These are phyloP conservation scores for Lithophane leautieri DNA, from an alignment of 2,888 invertebrate genomes.

Conservation along the genomic window DNA sequence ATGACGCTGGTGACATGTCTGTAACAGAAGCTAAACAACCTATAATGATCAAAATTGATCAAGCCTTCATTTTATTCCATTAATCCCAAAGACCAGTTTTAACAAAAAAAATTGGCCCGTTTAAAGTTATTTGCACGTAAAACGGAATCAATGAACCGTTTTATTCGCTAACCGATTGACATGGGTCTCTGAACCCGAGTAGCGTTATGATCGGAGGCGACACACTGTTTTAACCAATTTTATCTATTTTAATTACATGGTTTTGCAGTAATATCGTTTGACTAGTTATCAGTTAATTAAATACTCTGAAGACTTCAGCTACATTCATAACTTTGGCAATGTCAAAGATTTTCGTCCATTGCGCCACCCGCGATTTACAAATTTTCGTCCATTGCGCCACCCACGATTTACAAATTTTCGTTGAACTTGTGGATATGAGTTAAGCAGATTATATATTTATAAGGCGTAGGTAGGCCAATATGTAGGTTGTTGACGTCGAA, in stretches of 20 bases:
- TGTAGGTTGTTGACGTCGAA: slow-evolving; percentile 6
- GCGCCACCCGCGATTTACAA: slow-evolving; percentile 7
- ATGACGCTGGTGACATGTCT: no score
- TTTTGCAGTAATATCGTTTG: slow-evolving; percentile 6
- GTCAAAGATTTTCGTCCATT: slow-evolving; percentile 2
- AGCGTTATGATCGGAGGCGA: slow-evolving; percentile 62
- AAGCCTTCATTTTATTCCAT: slow-evolving; percentile 12
- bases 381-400: slow-evolving; percentile 8
- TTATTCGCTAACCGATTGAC: slow-evolving; percentile 65
- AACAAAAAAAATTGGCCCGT: slow-evolving; percentile 46
- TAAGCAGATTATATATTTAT: slow-evolving; percentile 26
- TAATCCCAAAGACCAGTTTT: slow-evolving; percentile 41
- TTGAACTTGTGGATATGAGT: slow-evolving; percentile 22
- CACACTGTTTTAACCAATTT: slow-evolving; percentile 47
- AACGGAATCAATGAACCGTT: slow-evolving; percentile 67
- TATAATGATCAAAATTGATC: slow-evolving; percentile 2
- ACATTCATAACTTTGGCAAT: slow-evolving; percentile 11
- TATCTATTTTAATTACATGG: slow-evolving; percentile 43
- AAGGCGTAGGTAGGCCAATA: slow-evolving; percentile 7
- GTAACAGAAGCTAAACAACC: slow-evolving; percentile 7
- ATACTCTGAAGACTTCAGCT: slow-evolving; percentile 6
- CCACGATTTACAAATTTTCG: slow-evolving; percentile 13
- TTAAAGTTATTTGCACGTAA: slow-evolving; percentile 61
- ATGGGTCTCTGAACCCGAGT: slow-evolving; percentile 66
- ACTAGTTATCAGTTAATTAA: background rate